A percentile compares a stretch with the other conserved stretches of the same genome.
These are phyloP conservation scores for Rhea pennata DNA, from an alignment of 2,113 vertebrate genomes.

Conservation along the genomic window DNA sequence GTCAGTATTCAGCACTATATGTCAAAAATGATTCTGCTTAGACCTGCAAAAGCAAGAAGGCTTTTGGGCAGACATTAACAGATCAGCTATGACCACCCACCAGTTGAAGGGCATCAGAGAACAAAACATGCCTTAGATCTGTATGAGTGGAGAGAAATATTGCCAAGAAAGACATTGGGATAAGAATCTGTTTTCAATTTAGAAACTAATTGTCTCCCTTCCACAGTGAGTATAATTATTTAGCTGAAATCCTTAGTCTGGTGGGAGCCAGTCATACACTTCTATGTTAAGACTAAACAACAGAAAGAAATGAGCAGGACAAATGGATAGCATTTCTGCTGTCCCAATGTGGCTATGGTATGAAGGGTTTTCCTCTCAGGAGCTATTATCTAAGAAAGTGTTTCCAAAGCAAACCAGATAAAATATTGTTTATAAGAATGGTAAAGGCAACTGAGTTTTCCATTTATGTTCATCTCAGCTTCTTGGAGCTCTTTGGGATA, in stretches of 20 bases:
- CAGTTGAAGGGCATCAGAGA: background rate
- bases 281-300: conserved; percentile 21
- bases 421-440: conserved; percentile 2
- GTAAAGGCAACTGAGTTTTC: conserved; percentile 27
- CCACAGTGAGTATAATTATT: conserved; percentile 1
- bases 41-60: background rate
- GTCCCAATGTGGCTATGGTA: background rate
- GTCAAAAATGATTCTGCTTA: background rate
- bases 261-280: background rate
- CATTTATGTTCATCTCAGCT: conserved; percentile 57
- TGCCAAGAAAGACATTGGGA: conserved; percentile 19
- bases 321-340: conserved; percentile 16
- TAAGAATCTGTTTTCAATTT: conserved; percentile 51
- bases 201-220: conserved; percentile 29
- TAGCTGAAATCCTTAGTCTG: conserved; percentile 17
- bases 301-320: conserved; percentile 7
- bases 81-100: conserved; percentile 33
- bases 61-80: background rate
- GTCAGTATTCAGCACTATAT: background rate
- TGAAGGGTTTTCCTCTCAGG: conserved; percentile 6
- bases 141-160: conserved; percentile 7
- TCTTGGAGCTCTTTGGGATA: background rate
- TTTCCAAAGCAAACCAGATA: conserved; percentile 57
- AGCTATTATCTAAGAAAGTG: conserved; percentile 17
- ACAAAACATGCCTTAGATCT: background rate